Conservation (phyloP, 2,888 invertebrate species). For the Quadroppia sp. region DNA sequence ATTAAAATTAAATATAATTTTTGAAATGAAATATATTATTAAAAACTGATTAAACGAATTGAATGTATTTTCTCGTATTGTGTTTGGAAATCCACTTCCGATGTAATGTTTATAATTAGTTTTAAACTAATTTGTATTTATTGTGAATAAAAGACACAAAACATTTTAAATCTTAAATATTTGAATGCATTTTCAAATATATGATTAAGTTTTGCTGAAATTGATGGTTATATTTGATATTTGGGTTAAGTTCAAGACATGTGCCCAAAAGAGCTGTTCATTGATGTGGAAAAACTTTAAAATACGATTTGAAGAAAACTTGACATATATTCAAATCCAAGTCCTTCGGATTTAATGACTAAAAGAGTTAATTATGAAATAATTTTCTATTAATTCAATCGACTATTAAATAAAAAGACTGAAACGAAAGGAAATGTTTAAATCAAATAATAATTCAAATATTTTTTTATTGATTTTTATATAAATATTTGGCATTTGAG, state of each 20-base stretch:
- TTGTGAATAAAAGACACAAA: no score
- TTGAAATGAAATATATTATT: no score
- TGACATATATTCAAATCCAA: background rate
- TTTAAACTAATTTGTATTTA: no score
- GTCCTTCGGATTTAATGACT: background rate
- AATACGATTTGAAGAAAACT: background rate
- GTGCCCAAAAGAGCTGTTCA: background rate
- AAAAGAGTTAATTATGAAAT: background rate
- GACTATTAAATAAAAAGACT: background rate
- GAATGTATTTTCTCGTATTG: no score
- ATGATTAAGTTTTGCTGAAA: no score
- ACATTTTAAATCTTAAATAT: no score
- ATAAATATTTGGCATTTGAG: background rate
- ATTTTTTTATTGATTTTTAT: background rate
- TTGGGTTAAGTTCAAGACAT: slow-evolving; percentile 12
- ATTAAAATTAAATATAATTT: no score
- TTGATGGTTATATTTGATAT: background rate
- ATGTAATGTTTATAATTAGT: no score
- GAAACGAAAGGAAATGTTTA: slow-evolving; percentile 1
- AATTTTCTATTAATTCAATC: background rate
- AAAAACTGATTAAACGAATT: no score
- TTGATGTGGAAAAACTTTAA: background rate
- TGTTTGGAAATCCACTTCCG: no score
- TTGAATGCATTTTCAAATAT: no score
- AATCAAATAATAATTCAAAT: background rate